These are phyloP conservation scores for Lepidothrix coronata DNA, from an alignment of 2,113 vertebrate genomes.

Conservation along the genomic window DNA sequence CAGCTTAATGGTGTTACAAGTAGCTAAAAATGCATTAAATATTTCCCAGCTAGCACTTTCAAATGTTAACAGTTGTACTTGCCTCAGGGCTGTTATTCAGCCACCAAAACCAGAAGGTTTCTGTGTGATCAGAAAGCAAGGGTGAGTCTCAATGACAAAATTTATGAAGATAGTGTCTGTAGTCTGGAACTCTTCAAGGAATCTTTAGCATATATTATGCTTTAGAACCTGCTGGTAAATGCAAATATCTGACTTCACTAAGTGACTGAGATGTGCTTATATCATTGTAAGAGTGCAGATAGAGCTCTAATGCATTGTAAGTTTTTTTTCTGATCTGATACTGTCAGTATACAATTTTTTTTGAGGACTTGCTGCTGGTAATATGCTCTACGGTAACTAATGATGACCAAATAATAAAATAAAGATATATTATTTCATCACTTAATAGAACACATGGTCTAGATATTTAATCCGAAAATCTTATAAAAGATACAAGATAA, in stretches of 20 bases:
- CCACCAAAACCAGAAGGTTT: constrained; percentile 18
- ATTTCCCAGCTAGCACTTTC: constrained; percentile 16
- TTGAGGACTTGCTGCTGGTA: background rate
- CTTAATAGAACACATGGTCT: background rate
- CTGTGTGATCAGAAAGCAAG: background rate
- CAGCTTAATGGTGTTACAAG: constrained; percentile 21
- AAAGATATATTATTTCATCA: background rate
- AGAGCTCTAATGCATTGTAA: background rate
- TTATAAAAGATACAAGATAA: background rate
- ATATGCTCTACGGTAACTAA: background rate
- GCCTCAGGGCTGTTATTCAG: constrained; percentile 44
- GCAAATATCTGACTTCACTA: background rate
- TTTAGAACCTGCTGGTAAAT: background rate
- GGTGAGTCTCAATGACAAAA: background rate
- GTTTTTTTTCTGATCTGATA: background rate
- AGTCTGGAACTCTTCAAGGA: background rate
- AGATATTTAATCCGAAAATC: background rate
- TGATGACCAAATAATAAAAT: background rate
- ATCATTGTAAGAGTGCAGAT: background rate
- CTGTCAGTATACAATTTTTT: background rate
- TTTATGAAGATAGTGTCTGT: background rate
- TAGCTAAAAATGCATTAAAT: constrained; percentile 31
- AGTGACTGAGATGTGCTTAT: background rate
- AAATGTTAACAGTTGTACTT: constrained; percentile 47
- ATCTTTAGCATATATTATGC: background rate